A percentile compares a stretch with the other conserved stretches of the same genome.
phyloP scores from a whole-genome alignment of 2,797 vertebrate genomes.

The Enteromius viviparus region DNA sequence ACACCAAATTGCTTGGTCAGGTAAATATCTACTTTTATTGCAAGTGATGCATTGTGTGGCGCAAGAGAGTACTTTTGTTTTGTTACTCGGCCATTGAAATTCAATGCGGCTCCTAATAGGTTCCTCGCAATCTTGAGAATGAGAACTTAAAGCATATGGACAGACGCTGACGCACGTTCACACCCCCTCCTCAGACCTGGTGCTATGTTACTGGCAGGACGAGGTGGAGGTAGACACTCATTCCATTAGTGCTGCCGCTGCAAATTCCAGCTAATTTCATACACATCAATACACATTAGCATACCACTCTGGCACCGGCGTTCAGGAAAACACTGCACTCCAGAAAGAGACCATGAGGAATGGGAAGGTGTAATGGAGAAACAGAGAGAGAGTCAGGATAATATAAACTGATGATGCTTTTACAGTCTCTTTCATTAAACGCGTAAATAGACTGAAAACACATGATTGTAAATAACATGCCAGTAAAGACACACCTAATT shows the following conservation, averaged over 20 bases:
- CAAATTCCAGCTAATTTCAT: slow-evolving; percentile 70
- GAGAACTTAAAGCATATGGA: slow-evolving; percentile 15
- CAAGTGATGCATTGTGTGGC: neutral
- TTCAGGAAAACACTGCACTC: slow-evolving; percentile 34
- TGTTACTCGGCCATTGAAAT: slow-evolving; percentile 5
- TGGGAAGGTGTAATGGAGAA: slow-evolving; percentile 14
- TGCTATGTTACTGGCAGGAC: slow-evolving; percentile 43
- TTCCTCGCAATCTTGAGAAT: slow-evolving; percentile 5
- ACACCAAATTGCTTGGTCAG: neutral
- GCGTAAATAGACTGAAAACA: slow-evolving; percentile 73
- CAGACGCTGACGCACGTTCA: neutral
- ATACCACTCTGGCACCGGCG: slow-evolving; percentile 62
- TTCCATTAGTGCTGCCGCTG: slow-evolving; percentile 63
- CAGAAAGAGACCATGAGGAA: slow-evolving; percentile 40
- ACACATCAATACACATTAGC: slow-evolving; percentile 75
- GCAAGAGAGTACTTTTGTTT: slow-evolving; percentile 2
- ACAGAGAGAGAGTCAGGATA: slow-evolving; percentile 62
- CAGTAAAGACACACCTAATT: slow-evolving; percentile 64
- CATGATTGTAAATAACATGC: slow-evolving; percentile 76
- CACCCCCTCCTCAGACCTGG: slow-evolving; percentile 16
- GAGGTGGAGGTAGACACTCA: slow-evolving; percentile 57
- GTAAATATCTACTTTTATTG: neutral
- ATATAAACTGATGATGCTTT: slow-evolving; percentile 75
- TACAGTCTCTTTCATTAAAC: slow-evolving; percentile 74
- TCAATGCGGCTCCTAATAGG: neutral